Conservation (phyloP, 2,113 vertebrate genomes). For the Aramus guarauna region DNA sequence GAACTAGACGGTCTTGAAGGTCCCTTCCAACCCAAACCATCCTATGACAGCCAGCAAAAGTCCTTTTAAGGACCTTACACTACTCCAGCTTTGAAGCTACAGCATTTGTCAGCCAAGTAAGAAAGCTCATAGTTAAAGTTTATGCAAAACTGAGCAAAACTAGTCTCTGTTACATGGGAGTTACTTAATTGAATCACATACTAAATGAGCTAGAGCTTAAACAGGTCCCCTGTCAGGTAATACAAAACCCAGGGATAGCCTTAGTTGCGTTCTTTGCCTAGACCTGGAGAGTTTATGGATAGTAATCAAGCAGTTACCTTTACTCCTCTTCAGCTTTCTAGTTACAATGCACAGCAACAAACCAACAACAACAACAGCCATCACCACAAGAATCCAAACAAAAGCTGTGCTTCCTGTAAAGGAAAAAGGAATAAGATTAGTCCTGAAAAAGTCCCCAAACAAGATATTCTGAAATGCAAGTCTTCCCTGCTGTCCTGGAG, state of each 20-base stretch:
- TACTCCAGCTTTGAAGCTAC: not conserved
- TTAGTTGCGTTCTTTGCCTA: not conserved
- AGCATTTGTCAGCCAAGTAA: not conserved
- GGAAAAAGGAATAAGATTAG: not conserved
- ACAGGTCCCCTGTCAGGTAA: not conserved
- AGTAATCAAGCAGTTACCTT: constrained; percentile 33
- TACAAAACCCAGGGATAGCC: not conserved
- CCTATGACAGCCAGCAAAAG: not conserved
- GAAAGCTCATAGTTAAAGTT: not conserved
- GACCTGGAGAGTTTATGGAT: not conserved
- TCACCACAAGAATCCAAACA: not conserved
- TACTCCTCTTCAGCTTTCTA: not conserved
- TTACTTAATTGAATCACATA: not conserved
- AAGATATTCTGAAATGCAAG: not conserved
- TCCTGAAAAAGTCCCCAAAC: not conserved
- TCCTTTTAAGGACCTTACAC: not conserved
- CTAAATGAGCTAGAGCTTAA: not conserved
- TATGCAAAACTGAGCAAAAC: not conserved
- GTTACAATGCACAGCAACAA: not conserved
- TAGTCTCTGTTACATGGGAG: not conserved
- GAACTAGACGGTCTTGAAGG: too few relatives aligned
- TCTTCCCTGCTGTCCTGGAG: not conserved
- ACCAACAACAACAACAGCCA: fast-evolving
- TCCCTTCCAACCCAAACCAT: too few relatives aligned
- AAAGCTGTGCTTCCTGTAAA: not conserved